Percentiles rank a stretch among this genome's conserved stretches.
phyloP scores from a whole-genome alignment of 2,113 vertebrate genomes.

The Dasyurus viverrinus region DNA sequence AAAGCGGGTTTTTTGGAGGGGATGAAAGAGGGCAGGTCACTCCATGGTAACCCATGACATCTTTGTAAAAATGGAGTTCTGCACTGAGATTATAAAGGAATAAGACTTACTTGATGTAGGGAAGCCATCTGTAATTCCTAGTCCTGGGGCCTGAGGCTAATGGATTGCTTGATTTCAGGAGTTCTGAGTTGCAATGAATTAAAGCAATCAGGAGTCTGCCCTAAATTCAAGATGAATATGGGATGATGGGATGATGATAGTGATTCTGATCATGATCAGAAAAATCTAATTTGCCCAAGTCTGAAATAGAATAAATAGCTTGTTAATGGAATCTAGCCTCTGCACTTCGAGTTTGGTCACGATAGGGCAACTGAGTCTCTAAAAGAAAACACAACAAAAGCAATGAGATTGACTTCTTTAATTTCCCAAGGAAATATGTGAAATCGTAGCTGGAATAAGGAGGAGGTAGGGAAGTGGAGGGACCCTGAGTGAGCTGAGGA shows the following conservation, averaged over 20 bases:
- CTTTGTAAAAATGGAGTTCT: background rate
- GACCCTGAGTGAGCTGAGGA: background rate
- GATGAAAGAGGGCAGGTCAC: background rate
- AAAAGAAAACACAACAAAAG: background rate
- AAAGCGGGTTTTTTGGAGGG: background rate
- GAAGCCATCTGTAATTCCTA: background rate
- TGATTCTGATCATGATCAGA: background rate
- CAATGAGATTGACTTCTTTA: background rate
- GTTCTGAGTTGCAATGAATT: background rate
- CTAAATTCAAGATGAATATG: background rate
- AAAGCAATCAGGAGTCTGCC: background rate
- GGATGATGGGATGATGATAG: background rate
- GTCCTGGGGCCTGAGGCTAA: background rate
- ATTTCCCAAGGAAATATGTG: background rate
- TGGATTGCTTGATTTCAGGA: background rate
- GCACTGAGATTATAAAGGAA: background rate
- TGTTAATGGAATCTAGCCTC: background rate
- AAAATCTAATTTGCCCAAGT: background rate
- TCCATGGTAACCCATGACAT: background rate
- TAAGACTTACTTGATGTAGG: background rate
- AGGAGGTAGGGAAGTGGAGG: background rate
- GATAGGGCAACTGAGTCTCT: background rate
- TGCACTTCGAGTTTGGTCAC: background rate
- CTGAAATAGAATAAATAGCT: background rate
- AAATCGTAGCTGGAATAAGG: background rate